Evolutionary conservation across 1,140 invertebrate species (phyloP).

Genomic region (Belonocnema kinseyi): DNA sequence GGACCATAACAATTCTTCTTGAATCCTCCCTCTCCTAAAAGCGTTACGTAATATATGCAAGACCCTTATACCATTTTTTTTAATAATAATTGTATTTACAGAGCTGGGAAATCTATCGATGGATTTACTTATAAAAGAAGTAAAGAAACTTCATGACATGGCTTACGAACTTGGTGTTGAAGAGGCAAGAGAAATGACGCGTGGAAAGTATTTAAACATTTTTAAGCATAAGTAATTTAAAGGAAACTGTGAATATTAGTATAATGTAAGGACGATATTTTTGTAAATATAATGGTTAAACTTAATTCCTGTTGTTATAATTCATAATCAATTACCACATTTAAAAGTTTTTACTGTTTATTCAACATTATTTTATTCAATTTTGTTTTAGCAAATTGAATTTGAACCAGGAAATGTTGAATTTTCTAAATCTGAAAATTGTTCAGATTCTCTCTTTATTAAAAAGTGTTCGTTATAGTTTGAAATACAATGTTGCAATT

Average conservation of each 20-base stretch:
- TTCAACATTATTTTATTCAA: neutral
- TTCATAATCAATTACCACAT: neutral
- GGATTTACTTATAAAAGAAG: conserved; percentile 90
- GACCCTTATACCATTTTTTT: neutral
- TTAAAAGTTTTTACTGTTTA: neutral
- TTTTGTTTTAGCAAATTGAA: neutral
- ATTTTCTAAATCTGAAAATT: too few relatives aligned
- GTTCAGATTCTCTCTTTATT: too few relatives aligned
- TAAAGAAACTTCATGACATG: conserved; percentile 93
- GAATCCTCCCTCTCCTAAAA: too few relatives aligned
- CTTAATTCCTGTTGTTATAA: neutral
- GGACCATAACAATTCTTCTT: too few relatives aligned
- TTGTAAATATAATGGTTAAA: conserved; percentile 11
- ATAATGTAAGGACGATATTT: neutral
- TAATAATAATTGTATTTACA: conserved; percentile 63
- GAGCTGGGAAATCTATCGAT: conserved; percentile 88
- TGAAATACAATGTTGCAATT: too few relatives aligned
- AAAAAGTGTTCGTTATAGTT: too few relatives aligned
- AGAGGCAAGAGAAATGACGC: conserved; percentile 97
- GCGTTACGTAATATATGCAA: too few relatives aligned
- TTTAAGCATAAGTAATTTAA: conserved; percentile 75
- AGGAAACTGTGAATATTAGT: neutral
- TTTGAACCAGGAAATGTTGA: too few relatives aligned
- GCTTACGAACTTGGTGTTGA: conserved; percentile 95
- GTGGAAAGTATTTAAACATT: conserved; percentile 95